These are phyloP conservation scores for Melanchra persicariae DNA, from an alignment of 2,888 invertebrate genomes.

Conservation along the genomic window DNA sequence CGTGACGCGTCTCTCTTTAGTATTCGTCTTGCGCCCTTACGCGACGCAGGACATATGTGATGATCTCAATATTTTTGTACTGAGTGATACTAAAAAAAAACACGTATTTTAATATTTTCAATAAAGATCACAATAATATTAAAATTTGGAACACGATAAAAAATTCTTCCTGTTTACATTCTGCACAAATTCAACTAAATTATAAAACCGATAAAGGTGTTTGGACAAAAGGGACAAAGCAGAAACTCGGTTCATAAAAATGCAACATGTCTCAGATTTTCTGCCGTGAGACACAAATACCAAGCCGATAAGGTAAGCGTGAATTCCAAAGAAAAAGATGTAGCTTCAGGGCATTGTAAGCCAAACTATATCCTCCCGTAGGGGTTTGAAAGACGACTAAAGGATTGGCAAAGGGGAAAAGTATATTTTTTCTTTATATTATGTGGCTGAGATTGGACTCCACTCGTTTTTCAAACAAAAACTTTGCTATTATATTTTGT, in stretches of 20 bases:
- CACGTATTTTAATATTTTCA: too few species aligned
- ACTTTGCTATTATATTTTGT: not conserved
- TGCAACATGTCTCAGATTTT: not conserved
- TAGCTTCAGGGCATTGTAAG: constrained; percentile 1
- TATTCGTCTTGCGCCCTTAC: too few species aligned
- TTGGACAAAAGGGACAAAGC: not conserved
- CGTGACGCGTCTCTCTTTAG: too few species aligned
- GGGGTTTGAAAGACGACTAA: constrained; percentile 15
- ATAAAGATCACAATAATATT: too few species aligned
- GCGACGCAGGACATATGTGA: too few species aligned
- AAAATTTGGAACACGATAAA: too few species aligned
- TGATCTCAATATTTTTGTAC: too few species aligned
- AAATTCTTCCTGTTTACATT: too few species aligned
- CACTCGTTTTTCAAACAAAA: not conserved
- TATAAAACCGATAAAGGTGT: not conserved
- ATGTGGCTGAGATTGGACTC: not conserved
- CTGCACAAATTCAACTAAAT: not conserved
- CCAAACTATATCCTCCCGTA: constrained; percentile 5
- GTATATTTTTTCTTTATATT: not conserved
- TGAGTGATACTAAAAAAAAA: too few species aligned
- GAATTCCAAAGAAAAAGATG: constrained; percentile 5
- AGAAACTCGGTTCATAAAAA: not conserved
- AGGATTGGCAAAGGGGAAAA: constrained; percentile 10
- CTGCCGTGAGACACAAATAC: not conserved
- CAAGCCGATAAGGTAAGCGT: constrained; percentile 20